Percentiles rank a stretch among this genome's conserved stretches.
phyloP scores from a whole-genome alignment of 2,113 vertebrate species.

The Myanophis thanlyinensis region DNA sequence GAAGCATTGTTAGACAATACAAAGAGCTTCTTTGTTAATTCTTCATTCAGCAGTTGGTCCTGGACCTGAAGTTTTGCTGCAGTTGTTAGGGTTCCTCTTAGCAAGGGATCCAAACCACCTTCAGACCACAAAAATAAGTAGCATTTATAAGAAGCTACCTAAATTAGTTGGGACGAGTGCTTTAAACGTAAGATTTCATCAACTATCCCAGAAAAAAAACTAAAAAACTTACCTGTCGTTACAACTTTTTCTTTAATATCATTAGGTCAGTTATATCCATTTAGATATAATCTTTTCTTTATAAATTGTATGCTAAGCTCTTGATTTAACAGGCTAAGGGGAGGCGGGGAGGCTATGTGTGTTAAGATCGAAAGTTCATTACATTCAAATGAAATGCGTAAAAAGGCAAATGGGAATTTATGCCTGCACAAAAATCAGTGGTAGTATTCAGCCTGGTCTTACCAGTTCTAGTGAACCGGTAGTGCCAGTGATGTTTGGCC shows the following conservation, averaged over 20 bases:
- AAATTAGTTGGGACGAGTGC: not conserved
- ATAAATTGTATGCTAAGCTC: not conserved
- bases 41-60: constrained; percentile 80
- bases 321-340: not conserved
- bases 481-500: no score
- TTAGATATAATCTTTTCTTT: not conserved
- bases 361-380: not conserved
- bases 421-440: not conserved
- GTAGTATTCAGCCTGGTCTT: no score
- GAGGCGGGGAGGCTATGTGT: not conserved
- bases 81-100: constrained; percentile 83
- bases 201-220: not conserved
- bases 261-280: not conserved
- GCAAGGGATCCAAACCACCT: constrained; percentile 91
- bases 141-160: rapidly evolving
- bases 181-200: not conserved
- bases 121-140: constrained; percentile 38
- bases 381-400: not conserved
- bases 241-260: not conserved
- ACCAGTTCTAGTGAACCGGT: no score
- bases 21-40: constrained; percentile 82
- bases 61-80: constrained; percentile 73
- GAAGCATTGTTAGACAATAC: constrained; percentile 72
- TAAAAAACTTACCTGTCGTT: not conserved
- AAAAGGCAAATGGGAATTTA: not conserved